Evolutionary conservation across 1,140 invertebrate species (phyloP), one percentile per base, ranked within the genome.

Genomic region (Drosophila nigromelanica): DNA sequence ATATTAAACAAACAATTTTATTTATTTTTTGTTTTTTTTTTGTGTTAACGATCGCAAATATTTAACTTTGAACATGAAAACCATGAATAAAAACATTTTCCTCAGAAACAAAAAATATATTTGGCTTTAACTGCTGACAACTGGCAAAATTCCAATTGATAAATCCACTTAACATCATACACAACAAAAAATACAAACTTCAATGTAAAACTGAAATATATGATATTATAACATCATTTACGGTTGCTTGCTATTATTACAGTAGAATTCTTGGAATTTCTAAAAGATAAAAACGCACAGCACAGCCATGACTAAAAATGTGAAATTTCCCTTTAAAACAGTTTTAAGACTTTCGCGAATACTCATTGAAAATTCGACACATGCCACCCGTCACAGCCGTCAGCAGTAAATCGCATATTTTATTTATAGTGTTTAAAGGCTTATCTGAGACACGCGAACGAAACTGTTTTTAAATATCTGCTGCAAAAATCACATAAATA

Each of bases 401-500:
- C 27, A 55, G 2, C 37, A 42, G 52, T 12, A 40, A 40, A 14
- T 11, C 55, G 35, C 47, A n/a, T 55, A 64, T 45, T 35, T 50
- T 15, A 48, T 67, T 58, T 50, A 27, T 24, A 58, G 8, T 51
- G 1, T 10, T 33, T 37, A 35, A 42, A 14, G 55, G 55, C 11
- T 50, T 33, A 37, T 33, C 15, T 8, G 50, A 27, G 5, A 6
- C 27, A 5, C 5, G 27, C 27, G 4, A 6, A 48, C 35, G n/a
- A 40, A 35, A 59, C 48, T 73, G 59, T 73, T 67, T 52, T 24
- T 21, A 39, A 24, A 21, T 40, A 67, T 39, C 21, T 35, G 24
- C 54, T 60, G 47, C 40, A 54, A 67, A 63, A 45, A 45, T 60
- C 55, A 30, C 54, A 72, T 48, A 55, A 75, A 71, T 72, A 64